phyloP scores from a whole-genome alignment of 1,140 invertebrate species.

The Rhizoglyphus robini region DNA sequence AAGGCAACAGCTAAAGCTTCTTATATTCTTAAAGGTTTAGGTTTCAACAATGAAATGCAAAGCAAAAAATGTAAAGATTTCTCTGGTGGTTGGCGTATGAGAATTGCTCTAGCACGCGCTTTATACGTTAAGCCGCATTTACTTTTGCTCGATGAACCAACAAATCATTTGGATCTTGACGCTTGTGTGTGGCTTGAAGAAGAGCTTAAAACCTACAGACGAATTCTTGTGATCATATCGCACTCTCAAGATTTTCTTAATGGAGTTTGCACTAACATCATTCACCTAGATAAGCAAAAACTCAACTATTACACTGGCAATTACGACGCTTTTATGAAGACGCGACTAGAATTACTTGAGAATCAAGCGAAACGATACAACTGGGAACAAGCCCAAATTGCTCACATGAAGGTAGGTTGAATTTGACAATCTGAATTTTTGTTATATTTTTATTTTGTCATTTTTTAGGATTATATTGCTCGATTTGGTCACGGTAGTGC shows the following conservation, averaged over 20 bases:
- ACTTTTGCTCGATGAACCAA: constrained; percentile 46
- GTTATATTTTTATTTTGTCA: neutral
- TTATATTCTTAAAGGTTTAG: constrained; percentile 87
- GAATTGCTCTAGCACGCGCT: constrained; percentile 81
- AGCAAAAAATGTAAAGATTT: constrained; percentile 78
- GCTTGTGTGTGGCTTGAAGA: constrained; percentile 99
- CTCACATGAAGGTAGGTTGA: constrained; percentile 80
- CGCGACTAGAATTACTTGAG: constrained; percentile 81
- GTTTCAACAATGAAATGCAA: constrained; percentile 92
- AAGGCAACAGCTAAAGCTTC: constrained; percentile 86
- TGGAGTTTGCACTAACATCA: constrained; percentile 96
- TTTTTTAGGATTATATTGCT: constrained; percentile 80
- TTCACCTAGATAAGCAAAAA: constrained; percentile 84
- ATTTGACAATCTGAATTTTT: constrained; percentile 13
- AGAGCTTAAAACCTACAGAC: constrained; percentile 87
- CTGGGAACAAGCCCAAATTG: constrained; percentile 98
- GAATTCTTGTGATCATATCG: constrained; percentile 95
- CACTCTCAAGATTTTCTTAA: constrained; percentile 99
- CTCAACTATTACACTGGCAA: constrained; percentile 88
- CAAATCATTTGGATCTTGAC: constrained; percentile 59
- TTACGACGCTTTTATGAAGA: constrained; percentile 89
- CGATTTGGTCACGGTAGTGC: constrained; percentile 97
- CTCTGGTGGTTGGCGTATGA: constrained; percentile 97
- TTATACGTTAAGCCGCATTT: constrained; percentile 37
- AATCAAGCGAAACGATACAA: constrained; percentile 99